Evolutionary conservation across 2,797 vertebrate genomes (phyloP).

Genomic region (Halcyon leucocephala): DNA sequence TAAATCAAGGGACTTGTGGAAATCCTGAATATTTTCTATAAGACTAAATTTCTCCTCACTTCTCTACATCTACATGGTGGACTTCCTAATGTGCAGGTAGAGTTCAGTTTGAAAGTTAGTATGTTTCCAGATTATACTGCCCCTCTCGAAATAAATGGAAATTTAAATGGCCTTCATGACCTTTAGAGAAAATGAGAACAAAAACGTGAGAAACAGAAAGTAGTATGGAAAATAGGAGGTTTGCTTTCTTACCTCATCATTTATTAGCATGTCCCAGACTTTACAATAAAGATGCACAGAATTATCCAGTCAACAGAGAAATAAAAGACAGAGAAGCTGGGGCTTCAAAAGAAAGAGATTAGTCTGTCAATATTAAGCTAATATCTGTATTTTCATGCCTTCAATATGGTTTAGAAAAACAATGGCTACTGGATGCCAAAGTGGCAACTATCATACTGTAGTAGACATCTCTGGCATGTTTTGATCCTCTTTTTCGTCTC

Average conservation of each 20-base stretch:
- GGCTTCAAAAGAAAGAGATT: background rate
- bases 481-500: background rate
- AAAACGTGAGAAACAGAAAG: background rate
- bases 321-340: background rate
- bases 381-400: background rate
- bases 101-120: background rate
- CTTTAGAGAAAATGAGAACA: background rate
- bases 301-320: background rate
- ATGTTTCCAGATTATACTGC: background rate
- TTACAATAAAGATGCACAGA: background rate
- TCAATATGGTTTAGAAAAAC: background rate
- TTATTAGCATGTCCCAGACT: background rate
- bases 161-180: background rate
- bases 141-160: background rate
- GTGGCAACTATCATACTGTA: background rate
- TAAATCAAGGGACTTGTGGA: background rate
- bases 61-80: background rate
- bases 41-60: background rate
- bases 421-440: background rate
- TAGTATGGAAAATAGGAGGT: fast-evolving
- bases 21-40: background rate
- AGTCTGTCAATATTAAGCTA: background rate
- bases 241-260: background rate
- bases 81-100: background rate
- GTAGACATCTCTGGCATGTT: background rate